phyloP scores from a whole-genome alignment of 1,140 invertebrate genomes.

The Rhizoglyphus robini region DNA sequence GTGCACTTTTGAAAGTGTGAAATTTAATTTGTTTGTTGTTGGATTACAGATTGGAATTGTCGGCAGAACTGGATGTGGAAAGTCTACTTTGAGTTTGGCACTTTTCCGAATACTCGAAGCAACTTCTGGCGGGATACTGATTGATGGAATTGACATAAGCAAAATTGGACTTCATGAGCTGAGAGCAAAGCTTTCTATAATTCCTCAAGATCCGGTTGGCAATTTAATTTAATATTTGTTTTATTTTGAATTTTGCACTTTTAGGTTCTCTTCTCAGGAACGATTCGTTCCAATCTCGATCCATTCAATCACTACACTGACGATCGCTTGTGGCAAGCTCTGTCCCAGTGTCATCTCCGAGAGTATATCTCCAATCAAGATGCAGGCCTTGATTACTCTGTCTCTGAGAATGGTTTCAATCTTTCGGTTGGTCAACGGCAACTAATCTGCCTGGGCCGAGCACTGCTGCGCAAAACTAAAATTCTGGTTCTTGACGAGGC shows the following conservation, averaged over 20 bases:
- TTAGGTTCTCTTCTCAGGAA: constrained; percentile 43
- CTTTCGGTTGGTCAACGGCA: constrained; percentile 34
- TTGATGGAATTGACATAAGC: constrained; percentile 75
- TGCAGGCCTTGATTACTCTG: constrained; percentile 21
- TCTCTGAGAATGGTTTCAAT: constrained; percentile 23
- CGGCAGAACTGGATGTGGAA: constrained; percentile 44
- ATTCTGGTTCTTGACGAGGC: constrained; percentile 11
- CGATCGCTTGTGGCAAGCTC: constrained; percentile 25
- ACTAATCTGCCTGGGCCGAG: neutral
- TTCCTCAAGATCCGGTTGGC: constrained; percentile 53
- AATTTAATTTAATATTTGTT: neutral
- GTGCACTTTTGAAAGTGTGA: too few species aligned
- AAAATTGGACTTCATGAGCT: constrained; percentile 75
- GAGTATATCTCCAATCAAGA: constrained; percentile 19
- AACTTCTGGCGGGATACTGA: constrained; percentile 58
- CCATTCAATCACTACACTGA: constrained; percentile 25
- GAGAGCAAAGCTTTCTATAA: constrained; percentile 71
- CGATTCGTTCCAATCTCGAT: constrained; percentile 35
- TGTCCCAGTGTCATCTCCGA: constrained; percentile 26
- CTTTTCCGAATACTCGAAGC: constrained; percentile 43
- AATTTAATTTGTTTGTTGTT: too few species aligned
- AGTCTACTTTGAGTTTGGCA: constrained; percentile 40
- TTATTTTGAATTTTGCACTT: constrained; percentile 35
- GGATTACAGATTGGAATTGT: constrained; percentile 45
- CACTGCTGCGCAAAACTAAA: neutral